Evolutionary conservation across 1,140 invertebrate species (phyloP), one percentile per base, ranked within the genome.

Genomic region (Drosophila orena): DNA sequence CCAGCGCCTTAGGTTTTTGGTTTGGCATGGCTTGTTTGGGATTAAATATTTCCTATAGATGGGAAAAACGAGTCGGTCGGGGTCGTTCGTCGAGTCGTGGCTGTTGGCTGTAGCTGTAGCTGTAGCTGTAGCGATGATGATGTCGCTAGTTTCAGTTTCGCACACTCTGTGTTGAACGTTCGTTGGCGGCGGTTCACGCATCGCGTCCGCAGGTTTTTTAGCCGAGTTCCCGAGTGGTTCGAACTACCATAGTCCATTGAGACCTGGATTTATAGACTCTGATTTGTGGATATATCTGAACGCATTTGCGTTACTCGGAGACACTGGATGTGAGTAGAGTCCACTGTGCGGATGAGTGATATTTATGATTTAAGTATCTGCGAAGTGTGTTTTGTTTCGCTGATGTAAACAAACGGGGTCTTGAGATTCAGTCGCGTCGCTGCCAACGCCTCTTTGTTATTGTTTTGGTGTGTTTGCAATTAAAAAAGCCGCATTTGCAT

Each of bases 1-100:
- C 30, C 55, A n/a, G 65, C 49, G 78, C 69, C 76, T 78, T 78
- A 72, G 66, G 74, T 78, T 78, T 76, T 79, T 80, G 77, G 74
- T 71, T 83, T 86, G 77, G 78, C 83, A 56, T 81, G 81, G 81
- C 81, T 83, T 89, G 83, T 88, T 88, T 88, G 84, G 84, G 84
- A 88, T 88, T 88, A 89, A 89, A 84, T 89, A 89, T 89, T 89
- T 89, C 85, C 84, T 89, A 89, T 89, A 89, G 84, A 89, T 89
- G 84, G 85, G 85, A 89, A 89, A 88, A 89, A 89, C 84, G 84
- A 89, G 84, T 89, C 84, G 84, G 84, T 76, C 73, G 73, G 62
- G 73, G 72, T 78, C 74, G 74, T 55, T 78, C 65, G 65, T 71
- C 74, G 74, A 71, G 75, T 78, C 54, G 73, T 34, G 24, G 47